Percentiles rank a stretch among this genome's conserved stretches.
phyloP scores from a whole-genome alignment of 2,888 invertebrate species.

The Chloroclystis v-ata region DNA sequence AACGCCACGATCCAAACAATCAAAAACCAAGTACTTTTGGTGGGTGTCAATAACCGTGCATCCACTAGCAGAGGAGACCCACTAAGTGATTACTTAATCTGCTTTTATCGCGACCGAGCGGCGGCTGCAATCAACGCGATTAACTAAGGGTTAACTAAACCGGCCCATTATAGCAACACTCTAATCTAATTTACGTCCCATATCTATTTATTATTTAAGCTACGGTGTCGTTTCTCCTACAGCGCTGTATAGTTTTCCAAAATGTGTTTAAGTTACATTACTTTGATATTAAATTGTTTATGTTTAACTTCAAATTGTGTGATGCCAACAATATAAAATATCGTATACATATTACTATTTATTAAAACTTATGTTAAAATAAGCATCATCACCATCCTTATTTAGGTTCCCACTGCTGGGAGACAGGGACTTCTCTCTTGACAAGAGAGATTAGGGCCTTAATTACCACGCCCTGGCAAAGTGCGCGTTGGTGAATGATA shows the following conservation, averaged over 20 bases:
- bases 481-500: no score
- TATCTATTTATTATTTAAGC: conserved; percentile 21
- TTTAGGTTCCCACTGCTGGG: no score
- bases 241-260: neutral
- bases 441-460: no score
- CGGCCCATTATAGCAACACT: conserved; percentile 44
- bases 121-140: conserved; percentile 63
- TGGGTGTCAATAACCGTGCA: conserved; percentile 28
- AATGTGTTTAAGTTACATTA: no score
- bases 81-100: conserved; percentile 70
- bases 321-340: no score
- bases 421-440: no score
- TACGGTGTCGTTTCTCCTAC: neutral
- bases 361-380: no score
- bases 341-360: no score
- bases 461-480: no score
- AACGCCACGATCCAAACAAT: neutral
- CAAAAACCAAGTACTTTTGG: conserved; percentile 4
- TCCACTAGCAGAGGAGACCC: conserved; percentile 41
- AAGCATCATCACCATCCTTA: no score
- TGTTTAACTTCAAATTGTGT: no score
- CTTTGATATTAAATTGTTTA: no score
- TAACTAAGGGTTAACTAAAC: conserved; percentile 62
- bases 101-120: conserved; percentile 47
- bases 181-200: conserved; percentile 25